These are phyloP conservation scores for Vanacampus margaritifer DNA, from an alignment of 2,113 vertebrate genomes.

Conservation along the genomic window DNA sequence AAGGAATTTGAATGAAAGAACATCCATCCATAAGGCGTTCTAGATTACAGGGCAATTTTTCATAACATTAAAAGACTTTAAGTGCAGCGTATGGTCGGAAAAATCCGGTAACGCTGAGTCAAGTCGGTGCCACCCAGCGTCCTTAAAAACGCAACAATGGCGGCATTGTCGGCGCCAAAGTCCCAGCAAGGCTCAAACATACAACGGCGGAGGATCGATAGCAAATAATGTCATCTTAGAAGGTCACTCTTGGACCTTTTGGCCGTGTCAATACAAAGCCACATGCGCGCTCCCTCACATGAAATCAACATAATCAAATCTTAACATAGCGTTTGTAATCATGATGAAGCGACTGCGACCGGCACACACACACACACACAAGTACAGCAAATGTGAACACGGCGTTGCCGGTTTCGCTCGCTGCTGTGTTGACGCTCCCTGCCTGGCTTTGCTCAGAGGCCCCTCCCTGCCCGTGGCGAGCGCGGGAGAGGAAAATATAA, in stretches of 20 bases:
- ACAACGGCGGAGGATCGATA: constrained; percentile 65
- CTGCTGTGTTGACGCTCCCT: constrained; percentile 58
- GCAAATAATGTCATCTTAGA: constrained; percentile 72
- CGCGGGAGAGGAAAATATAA: constrained; percentile 68
- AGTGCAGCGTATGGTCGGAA: too few species aligned
- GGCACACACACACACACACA: constrained; percentile 17
- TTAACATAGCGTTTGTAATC: constrained; percentile 53
- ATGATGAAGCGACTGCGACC: constrained; percentile 37
- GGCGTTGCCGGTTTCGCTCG: constrained; percentile 57
- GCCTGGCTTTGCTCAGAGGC: constrained; percentile 60
- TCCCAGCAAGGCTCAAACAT: constrained; percentile 54
- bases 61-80: too few species aligned
- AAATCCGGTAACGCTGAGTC: constrained; percentile 21
- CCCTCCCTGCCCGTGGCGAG: constrained; percentile 56
- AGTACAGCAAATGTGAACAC: constrained; percentile 50
- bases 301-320: constrained; percentile 35
- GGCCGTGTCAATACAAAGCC: constrained; percentile 63
- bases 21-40: too few species aligned
- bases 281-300: constrained; percentile 16
- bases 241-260: constrained; percentile 72
- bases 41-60: too few species aligned
- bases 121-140: constrained; percentile 38
- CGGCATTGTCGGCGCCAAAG: constrained; percentile 48
- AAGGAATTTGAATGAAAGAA: too few species aligned
- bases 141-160: constrained; percentile 63